A percentile compares a stretch with the other conserved stretches of the same genome.
These are phyloP conservation scores for Nerophis lumbriciformis DNA, from an alignment of 2,113 vertebrate species.

Conservation along the genomic window DNA sequence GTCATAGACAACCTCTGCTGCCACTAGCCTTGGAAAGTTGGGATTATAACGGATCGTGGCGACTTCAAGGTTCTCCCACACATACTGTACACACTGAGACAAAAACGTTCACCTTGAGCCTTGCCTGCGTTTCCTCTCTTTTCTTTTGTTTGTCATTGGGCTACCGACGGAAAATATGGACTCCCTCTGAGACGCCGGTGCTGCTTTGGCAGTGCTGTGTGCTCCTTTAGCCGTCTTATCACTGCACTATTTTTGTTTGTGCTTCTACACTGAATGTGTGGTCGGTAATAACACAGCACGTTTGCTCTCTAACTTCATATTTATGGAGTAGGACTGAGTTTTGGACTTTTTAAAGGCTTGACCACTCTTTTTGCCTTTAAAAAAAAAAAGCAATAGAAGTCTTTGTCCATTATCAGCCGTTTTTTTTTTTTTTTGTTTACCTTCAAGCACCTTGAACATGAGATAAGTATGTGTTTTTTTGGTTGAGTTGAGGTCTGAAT, in stretches of 20 bases:
- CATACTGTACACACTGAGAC: constrained; percentile 40
- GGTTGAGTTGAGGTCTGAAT: constrained; percentile 12
- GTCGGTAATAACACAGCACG: background rate
- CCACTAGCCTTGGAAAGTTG: constrained; percentile 60
- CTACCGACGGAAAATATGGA: constrained; percentile 18
- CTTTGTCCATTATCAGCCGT: constrained; percentile 1
- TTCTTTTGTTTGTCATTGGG: constrained; percentile 19
- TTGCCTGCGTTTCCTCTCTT: constrained; percentile 17
- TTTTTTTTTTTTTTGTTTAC: background rate
- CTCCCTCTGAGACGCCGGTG: background rate
- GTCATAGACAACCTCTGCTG: constrained; percentile 97
- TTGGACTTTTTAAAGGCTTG: constrained; percentile 9
- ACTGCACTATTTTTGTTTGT: constrained; percentile 3
- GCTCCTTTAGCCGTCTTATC: constrained; percentile 8
- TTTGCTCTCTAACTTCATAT: too few relatives aligned
- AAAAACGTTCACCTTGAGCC: constrained; percentile 47
- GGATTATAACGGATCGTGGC: constrained; percentile 33
- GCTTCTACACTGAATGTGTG: constrained; percentile 13
- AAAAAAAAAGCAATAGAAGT: constrained; percentile 40
- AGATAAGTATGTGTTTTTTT: background rate
- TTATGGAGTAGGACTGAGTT: background rate
- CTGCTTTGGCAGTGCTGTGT: background rate
- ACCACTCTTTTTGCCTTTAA: constrained; percentile 33
- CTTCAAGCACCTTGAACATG: constrained; percentile 33
- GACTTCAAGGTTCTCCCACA: constrained; percentile 32